Evolutionary conservation across 2,797 vertebrate genomes (phyloP).

Genomic region (Cuniculus paca): DNA sequence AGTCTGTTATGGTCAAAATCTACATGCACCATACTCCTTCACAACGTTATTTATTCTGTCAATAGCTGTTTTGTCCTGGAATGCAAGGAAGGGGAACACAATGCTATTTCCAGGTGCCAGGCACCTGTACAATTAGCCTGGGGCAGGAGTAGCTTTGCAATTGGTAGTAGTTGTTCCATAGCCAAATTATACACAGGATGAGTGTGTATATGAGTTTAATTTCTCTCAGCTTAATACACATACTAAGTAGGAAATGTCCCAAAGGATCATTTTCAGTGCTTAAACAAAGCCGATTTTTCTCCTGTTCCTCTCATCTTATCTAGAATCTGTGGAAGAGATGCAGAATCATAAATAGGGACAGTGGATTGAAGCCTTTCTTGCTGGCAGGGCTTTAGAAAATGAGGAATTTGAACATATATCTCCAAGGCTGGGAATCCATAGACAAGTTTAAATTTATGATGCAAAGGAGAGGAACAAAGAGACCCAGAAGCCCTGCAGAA

Average conservation of each 20-base stretch:
- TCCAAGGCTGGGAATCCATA: not conserved
- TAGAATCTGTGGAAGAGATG: not conserved
- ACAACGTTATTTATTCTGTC: not conserved
- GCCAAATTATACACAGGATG: not conserved
- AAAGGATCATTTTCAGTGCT: not conserved
- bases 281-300: not conserved
- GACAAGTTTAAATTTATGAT: not conserved
- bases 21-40: not conserved
- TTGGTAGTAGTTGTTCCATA: not conserved
- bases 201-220: not conserved
- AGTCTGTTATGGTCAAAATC: not conserved
- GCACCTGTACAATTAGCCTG: not conserved
- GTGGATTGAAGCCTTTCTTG: not conserved
- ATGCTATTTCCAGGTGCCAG: not conserved
- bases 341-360: not conserved
- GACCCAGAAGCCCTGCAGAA: not conserved
- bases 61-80: not conserved
- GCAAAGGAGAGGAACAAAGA: not conserved
- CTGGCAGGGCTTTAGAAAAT: not conserved
- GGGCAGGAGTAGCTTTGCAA: not conserved
- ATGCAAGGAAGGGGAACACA: not conserved
- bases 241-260: not conserved
- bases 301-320: not conserved
- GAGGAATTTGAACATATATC: constrained; percentile 21
- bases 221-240: not conserved